phyloP scores from a whole-genome alignment of 2,888 invertebrate genomes.

The Eurois occulta region DNA sequence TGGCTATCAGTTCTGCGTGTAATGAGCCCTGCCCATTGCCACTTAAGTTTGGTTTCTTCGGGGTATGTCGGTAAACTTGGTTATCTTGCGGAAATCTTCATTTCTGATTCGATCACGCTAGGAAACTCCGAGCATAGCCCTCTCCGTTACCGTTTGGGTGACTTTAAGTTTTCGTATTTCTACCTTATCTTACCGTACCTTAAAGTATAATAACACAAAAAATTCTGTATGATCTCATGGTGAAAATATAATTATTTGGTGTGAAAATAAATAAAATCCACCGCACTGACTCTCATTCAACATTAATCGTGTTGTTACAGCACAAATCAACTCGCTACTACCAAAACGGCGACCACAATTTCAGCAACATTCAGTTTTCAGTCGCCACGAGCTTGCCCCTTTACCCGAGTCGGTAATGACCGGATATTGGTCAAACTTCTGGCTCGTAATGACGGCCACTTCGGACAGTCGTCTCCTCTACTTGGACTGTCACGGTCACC shows the following conservation, averaged over 20 bases:
- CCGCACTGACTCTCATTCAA: too few species aligned
- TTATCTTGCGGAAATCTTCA: too few species aligned
- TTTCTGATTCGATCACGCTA: too few species aligned
- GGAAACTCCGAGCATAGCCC: too few species aligned
- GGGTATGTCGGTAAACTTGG: too few species aligned
- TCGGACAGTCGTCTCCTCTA: slow-evolving; percentile 9
- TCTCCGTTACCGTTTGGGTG: too few species aligned
- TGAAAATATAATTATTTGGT: background rate
- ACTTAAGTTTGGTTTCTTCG: too few species aligned
- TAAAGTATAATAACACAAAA: too few species aligned
- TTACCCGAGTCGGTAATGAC: slow-evolving; percentile 44
- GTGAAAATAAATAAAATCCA: background rate
- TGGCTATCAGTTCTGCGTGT: too few species aligned
- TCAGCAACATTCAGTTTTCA: slow-evolving; percentile 24
- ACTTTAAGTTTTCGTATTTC: too few species aligned
- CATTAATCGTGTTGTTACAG: slow-evolving; percentile 1
- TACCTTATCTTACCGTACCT: too few species aligned
- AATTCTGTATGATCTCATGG: background rate
- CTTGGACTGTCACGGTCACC: background rate
- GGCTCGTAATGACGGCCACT: slow-evolving; percentile 40
- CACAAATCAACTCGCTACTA: background rate
- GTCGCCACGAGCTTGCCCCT: background rate
- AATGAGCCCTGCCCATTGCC: too few species aligned
- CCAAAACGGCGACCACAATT: background rate
- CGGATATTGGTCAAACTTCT: slow-evolving; percentile 46